These are phyloP conservation scores for Agapornis roseicollis DNA, from an alignment of 2,113 vertebrate species.

Conservation along the genomic window DNA sequence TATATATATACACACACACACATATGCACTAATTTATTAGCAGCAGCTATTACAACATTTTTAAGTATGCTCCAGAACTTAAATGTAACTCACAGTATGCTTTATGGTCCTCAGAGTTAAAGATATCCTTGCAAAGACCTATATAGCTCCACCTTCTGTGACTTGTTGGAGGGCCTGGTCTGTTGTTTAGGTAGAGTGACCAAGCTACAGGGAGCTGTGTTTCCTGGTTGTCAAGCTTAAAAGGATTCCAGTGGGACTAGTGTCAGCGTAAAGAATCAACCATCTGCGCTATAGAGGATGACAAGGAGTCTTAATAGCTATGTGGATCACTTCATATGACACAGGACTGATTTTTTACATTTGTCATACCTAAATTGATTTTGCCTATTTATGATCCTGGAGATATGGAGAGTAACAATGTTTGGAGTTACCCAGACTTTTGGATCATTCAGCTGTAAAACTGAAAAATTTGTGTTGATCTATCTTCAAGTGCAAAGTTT, in stretches of 20 bases:
- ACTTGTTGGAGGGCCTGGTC: background rate
- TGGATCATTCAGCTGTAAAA: background rate
- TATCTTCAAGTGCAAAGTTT: background rate
- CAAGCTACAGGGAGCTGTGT: background rate
- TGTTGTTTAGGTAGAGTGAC: background rate
- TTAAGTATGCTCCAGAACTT: background rate
- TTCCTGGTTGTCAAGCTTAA: background rate
- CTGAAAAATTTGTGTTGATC: background rate
- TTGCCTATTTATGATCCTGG: background rate
- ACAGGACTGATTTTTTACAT: background rate
- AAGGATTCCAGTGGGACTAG: background rate
- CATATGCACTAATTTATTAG: background rate
- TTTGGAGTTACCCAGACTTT: background rate
- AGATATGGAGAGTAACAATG: background rate
- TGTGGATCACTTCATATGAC: background rate
- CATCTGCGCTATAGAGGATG: background rate
- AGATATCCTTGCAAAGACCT: background rate
- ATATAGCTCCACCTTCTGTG: background rate
- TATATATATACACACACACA: background rate
- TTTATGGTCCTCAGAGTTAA: background rate
- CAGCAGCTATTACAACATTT: background rate
- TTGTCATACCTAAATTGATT: background rate
- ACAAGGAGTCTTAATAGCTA: background rate
- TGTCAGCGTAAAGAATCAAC: background rate
- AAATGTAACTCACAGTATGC: background rate